These are phyloP conservation scores for Silurus meridionalis DNA, from an alignment of 2,113 vertebrate genomes.

Conservation along the genomic window DNA sequence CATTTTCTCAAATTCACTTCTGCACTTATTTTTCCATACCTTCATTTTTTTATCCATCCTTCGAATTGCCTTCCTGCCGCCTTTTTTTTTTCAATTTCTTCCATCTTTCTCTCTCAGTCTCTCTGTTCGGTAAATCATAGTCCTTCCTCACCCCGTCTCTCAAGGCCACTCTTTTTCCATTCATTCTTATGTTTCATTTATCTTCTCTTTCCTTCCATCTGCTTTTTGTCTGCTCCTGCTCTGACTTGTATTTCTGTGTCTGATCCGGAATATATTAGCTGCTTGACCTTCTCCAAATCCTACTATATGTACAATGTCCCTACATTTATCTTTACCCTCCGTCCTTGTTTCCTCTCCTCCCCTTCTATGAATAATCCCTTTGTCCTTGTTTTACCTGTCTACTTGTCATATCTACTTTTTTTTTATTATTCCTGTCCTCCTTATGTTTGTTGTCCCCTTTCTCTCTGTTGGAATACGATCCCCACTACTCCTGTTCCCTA, in stretches of 20 bases:
- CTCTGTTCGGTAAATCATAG: background rate
- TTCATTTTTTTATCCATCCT: constrained; percentile 52
- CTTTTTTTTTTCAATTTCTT: background rate
- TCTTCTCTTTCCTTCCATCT: constrained; percentile 29
- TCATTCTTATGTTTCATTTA: constrained; percentile 17
- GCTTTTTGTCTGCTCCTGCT: constrained; percentile 28
- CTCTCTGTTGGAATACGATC: background rate
- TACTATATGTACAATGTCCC: constrained; percentile 43
- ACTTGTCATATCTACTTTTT: background rate
- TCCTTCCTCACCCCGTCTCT: background rate
- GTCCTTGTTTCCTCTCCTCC: background rate
- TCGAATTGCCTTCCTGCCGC: constrained; percentile 54
- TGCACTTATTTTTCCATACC: constrained; percentile 48
- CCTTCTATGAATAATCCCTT: background rate
- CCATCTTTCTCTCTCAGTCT: constrained; percentile 1
- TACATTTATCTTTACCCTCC: constrained; percentile 27
- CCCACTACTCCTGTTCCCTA: background rate
- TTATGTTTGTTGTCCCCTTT: background rate
- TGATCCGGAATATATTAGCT: constrained; percentile 44
- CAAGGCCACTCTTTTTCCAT: background rate
- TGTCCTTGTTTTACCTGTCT: background rate
- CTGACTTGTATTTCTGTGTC: constrained; percentile 47
- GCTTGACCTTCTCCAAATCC: constrained; percentile 42
- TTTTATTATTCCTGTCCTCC: constrained; percentile 2
- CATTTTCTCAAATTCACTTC: background rate